Conservation (phyloP, 2,113 vertebrate genomes). For the Rafetus swinhoei region DNA sequence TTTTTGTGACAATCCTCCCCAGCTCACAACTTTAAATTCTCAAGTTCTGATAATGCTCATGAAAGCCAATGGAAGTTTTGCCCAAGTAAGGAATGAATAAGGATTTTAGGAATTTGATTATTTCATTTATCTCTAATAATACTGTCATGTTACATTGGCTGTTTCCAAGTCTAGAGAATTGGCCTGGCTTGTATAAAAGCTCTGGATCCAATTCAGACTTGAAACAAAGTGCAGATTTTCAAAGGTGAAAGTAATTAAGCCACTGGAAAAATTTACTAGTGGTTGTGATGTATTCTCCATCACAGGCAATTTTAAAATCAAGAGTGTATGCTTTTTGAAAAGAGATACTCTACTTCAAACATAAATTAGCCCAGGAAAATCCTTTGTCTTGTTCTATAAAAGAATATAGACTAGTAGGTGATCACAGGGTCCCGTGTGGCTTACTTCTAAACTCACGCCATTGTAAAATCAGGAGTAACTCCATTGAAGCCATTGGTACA, state of each 20-base stretch:
- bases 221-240: neutral
- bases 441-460: neutral
- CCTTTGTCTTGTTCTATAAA: neutral
- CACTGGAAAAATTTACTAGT: neutral
- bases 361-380: neutral
- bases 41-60: neutral
- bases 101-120: neutral
- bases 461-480: neutral
- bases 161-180: neutral
- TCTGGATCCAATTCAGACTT: neutral
- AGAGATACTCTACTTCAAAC: neutral
- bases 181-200: neutral
- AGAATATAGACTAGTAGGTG: neutral
- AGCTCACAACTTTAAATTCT: neutral
- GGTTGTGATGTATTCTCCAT: neutral
- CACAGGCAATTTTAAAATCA: neutral
- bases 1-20: neutral
- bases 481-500: rapidly evolving
- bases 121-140: neutral
- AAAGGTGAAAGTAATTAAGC: neutral
- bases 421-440: neutral
- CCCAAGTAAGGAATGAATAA: neutral
- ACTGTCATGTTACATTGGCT: neutral
- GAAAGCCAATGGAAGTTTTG: neutral
- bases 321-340: neutral